A percentile compares a stretch with the other conserved stretches of the same genome.
Evolutionary conservation across 2,888 invertebrate genomes (phyloP).

Genomic region (Macrosiphum euphorbiae): DNA sequence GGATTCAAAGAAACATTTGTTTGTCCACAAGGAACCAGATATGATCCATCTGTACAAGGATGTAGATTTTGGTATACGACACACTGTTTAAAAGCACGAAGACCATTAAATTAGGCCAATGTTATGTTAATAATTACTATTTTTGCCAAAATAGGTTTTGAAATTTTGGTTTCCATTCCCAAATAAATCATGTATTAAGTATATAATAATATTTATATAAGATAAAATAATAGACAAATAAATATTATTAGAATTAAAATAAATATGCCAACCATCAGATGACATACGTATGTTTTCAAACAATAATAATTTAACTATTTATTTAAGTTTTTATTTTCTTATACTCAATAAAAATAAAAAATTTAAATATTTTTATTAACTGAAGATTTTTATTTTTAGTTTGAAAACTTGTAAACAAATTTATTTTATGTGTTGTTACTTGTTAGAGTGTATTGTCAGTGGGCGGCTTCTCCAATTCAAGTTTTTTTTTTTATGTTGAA

Average conservation of each 20-base stretch:
- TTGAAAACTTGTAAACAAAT: not conserved
- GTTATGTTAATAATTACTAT: not conserved
- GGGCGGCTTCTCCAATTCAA: not conserved
- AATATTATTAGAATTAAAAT: not conserved
- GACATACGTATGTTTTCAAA: not conserved
- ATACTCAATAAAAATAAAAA: no score
- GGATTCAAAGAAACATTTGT: constrained; percentile 69
- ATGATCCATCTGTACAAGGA: constrained; percentile 67
- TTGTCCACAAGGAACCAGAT: constrained; percentile 69
- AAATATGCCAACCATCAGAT: not conserved
- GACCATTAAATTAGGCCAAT: constrained; percentile 66
- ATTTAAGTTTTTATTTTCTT: not conserved
- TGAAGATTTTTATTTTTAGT: not conserved
- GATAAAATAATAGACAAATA: not conserved
- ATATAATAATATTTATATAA: not conserved
- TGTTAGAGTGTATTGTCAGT: not conserved
- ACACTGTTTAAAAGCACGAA: constrained; percentile 41
- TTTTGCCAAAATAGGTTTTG: not conserved
- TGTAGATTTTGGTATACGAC: constrained; percentile 67
- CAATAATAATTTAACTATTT: no score
- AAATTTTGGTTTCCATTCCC: not conserved
- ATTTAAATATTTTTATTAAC: not conserved
- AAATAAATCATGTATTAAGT: not conserved
- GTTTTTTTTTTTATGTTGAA: not conserved
- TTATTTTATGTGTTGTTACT: not conserved